Base-by-base conservation (phyloP, 1,140 invertebrate genomes). In the Rhopalosiphum padi region DNA sequence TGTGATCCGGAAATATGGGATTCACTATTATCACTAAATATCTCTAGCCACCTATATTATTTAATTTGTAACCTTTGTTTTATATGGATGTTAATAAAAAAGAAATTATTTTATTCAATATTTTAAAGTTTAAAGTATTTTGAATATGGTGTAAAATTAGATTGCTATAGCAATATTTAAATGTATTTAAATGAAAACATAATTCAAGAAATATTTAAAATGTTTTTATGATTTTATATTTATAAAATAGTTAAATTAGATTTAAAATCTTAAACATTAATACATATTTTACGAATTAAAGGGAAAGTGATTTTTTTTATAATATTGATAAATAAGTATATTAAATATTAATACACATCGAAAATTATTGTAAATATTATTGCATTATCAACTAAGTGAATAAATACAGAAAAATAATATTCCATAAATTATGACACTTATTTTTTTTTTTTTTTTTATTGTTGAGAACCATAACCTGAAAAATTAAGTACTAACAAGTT, bases 11-110 rank as follows among this genome's bases (percentile, higher is more conserved):
- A 86, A 86, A 43, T 86, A 46, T 86, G 41, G 37, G 11, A 43
- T 86, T 18, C n/a, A n/a, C 60, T n/a, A 85, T 85, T 85, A 86
- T 86, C n/a, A 46, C 9, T 46, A 86, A 46, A 86, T 41, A 86
- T 46, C 1, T 86, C 37, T 43, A 46, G 9, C 11, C 25, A 46
- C 25, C 30, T 68, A 77, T 77, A 77, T 35, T 6, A 35, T 77
- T 35, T 35, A n/a, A n/a, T 77, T 35, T 77, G 18, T n/a, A 77
- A 77, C 4, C 11, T 18, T 77, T 77, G 30, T 77, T 77, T 77
- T 77, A 11, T 4, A 11, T 9, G 25, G 2, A 68, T 68, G 60
- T 68, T 30, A 68, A n/a, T 35, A 77, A 21, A 77, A 77, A 77
- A 77, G 15, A n/a, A n/a, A 35, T 77, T 18, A 21, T 77, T 77